Percentiles rank a stretch among this genome's conserved stretches.
phyloP scores from a whole-genome alignment of 2,888 invertebrate genomes.

The Philonicus albiceps region DNA sequence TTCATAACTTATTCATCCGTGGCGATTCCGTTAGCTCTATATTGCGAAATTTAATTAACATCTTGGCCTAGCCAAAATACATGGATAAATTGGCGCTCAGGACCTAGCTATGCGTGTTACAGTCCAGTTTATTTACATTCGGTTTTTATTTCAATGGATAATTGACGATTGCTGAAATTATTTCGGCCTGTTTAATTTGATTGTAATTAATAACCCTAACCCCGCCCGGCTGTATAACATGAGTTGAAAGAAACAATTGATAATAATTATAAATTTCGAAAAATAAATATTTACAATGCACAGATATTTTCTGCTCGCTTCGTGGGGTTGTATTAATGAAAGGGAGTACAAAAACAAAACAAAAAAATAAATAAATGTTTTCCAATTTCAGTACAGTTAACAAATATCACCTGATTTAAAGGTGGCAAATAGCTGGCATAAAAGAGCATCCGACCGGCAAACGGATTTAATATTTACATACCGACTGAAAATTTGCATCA shows the following conservation, averaged over 20 bases:
- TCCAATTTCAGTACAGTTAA: not conserved
- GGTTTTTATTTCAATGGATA: not conserved
- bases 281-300: not conserved
- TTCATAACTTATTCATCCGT: conserved; percentile 1
- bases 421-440: not conserved
- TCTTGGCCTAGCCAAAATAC: not conserved
- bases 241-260: not conserved
- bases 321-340: not conserved
- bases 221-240: not conserved
- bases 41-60: not conserved
- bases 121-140: not conserved
- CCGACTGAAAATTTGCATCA: not conserved
- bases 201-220: not conserved
- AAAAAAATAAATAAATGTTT: not conserved
- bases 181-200: not conserved
- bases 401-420: not conserved
- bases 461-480: not conserved
- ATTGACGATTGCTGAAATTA: not conserved
- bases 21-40: not conserved
- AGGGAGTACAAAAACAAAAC: not conserved
- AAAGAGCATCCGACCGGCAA: not conserved
- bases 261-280: not conserved
- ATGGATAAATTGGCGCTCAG: not conserved
- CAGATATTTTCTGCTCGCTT: not conserved
- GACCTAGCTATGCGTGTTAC: not conserved